Conservation (phyloP, 2,888 invertebrate genomes). For the Odontomyia ornata region DNA sequence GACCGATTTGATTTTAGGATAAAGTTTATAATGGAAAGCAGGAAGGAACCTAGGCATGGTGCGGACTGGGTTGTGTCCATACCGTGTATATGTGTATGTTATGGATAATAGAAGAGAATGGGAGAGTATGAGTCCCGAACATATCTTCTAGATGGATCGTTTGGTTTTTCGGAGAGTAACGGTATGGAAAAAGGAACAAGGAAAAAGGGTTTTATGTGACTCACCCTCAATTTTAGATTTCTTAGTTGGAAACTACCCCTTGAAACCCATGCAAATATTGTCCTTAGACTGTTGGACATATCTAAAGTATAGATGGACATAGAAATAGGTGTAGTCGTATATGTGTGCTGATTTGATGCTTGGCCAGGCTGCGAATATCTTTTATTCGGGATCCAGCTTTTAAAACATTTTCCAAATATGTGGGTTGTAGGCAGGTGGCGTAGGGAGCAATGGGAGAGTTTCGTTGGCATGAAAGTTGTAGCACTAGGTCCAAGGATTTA, state of each 20-base stretch:
- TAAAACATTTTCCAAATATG: constrained; percentile 42
- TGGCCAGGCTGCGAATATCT: constrained; percentile 30
- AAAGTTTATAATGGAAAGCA: constrained; percentile 28
- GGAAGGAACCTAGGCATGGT: constrained; percentile 13
- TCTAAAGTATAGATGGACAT: constrained; percentile 1
- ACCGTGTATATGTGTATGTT: neutral
- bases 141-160: constrained; percentile 36
- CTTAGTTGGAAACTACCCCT: constrained; percentile 16
- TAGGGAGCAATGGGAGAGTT: neutral
- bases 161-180: constrained; percentile 6
- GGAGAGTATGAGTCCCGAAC: neutral
- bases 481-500: neutral
- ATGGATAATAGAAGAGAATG: constrained; percentile 8
- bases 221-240: constrained; percentile 29
- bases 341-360: constrained; percentile 1
- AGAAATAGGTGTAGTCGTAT: constrained; percentile 1
- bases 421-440: constrained; percentile 15
- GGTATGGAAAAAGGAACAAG: constrained; percentile 39
- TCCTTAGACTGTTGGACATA: constrained; percentile 24
- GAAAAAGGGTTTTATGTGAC: constrained; percentile 40
- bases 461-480: neutral
- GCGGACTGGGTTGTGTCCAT: constrained; percentile 38
- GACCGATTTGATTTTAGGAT: constrained; percentile 46
- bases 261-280: constrained; percentile 4
- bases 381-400: constrained; percentile 37